phyloP scores from a whole-genome alignment of 1,140 invertebrate species.

The Bombyx mori region DNA sequence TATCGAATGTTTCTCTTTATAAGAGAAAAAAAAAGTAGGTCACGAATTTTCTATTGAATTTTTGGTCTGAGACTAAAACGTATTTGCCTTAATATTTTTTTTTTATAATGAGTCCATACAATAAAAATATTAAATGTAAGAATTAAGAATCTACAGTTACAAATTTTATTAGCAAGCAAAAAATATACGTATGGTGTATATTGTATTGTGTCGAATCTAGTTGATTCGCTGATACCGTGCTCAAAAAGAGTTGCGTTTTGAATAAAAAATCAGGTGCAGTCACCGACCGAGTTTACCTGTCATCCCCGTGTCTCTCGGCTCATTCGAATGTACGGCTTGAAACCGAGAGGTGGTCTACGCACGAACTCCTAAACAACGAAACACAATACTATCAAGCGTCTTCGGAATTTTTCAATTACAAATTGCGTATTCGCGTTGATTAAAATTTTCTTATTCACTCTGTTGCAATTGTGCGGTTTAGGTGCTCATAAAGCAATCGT shows the following conservation, averaged over 20 bases:
- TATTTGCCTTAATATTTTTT: no score
- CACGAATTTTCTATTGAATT: no score
- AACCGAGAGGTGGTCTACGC: slow-evolving; percentile 48
- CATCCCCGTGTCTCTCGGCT: slow-evolving; percentile 38
- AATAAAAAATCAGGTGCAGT: slow-evolving; percentile 49
- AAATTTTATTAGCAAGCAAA: no score
- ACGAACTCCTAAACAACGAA: slow-evolving; percentile 10
- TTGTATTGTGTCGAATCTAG: no score
- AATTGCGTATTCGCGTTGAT: slow-evolving; percentile 26
- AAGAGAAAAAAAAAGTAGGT: no score
- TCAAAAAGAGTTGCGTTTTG: slow-evolving; percentile 9
- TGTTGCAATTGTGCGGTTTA: slow-evolving; percentile 38
- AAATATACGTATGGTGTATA: no score
- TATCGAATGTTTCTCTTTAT: no score
- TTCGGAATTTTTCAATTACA: slow-evolving; percentile 45
- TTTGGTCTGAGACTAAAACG: no score
- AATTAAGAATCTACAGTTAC: no score
- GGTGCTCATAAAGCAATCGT: slow-evolving; percentile 21
- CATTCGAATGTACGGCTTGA: slow-evolving; percentile 49
- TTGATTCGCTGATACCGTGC: no score
- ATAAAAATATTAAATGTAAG: no score
- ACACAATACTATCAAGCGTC: slow-evolving; percentile 4
- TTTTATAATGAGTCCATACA: no score
- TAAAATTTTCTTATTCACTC: slow-evolving; percentile 15
- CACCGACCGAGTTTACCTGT: slow-evolving; percentile 27